Base-by-base conservation (phyloP, 2,888 invertebrate species). In the Cremastobaeus sp. region DNA sequence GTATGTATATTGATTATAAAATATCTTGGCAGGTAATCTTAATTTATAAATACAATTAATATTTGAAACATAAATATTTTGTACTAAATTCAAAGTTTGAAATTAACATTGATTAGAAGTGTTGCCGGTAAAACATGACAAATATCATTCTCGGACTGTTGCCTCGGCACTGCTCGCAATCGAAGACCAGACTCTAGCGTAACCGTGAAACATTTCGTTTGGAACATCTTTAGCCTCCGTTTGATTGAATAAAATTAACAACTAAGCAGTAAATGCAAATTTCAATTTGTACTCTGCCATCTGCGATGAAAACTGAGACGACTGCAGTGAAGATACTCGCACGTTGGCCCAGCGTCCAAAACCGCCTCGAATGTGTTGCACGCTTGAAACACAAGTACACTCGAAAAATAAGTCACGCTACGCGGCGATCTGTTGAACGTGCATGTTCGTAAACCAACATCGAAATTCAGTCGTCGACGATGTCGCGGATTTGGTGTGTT, bases 301-400 rank as follows among this genome's bases (percentile, higher is more conserved):
- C 34, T 30, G 37, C 32, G 41, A 62, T 30, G 5, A 30, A 55
- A 55, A 55, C 25, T 47, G 30, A 37, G 21, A 21, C 52, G 2
- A 59, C 37, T 48, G 37, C 32, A 47, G 39, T 20, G 48, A 60
- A 60, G 39, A 48, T 48, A 60, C 39, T 39, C n/a, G 17, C 17
- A 15, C 21, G 21, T 41, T 47, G 34, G 25, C 35, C 14, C 14
- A 11, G 17, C n/a, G 20, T 25, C 28, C 35, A 28, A 8, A n/a
- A 45, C 52, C 50, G 35, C 28, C 41, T 14, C 43, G 43, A 64
- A 45, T 20, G 17, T 15, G 28, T 25, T 32, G 2, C 17, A 55
- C 50, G 57, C 50, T 68, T 55, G 68, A 59, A 68, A 68, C 20
- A 50, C 57, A 68, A 68, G 59, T 32, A 21, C 2, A 21, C 9